phyloP scores from a whole-genome alignment of 2,797 vertebrate genomes.

The Eurystomus glaucurus region DNA sequence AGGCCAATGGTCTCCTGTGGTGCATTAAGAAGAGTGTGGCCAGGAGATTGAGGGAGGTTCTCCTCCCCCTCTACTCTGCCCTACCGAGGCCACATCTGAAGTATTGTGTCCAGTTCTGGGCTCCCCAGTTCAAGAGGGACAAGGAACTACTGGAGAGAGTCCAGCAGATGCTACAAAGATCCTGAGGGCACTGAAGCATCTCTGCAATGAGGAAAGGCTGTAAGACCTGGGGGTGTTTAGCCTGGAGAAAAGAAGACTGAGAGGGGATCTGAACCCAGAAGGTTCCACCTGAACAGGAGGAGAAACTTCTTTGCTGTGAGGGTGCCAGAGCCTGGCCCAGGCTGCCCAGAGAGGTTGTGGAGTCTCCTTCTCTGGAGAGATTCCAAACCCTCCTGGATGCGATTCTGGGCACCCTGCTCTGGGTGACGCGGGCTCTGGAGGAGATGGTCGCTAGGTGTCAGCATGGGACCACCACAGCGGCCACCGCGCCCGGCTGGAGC shows the following conservation, averaged over 20 bases:
- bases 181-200: not conserved
- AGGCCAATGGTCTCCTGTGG: not conserved
- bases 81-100: not conserved
- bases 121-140: not conserved
- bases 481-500: not conserved
- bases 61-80: not conserved
- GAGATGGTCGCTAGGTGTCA: slow-evolving; percentile 70
- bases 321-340: not conserved
- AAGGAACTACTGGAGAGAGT: not conserved
- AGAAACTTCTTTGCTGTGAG: not conserved
- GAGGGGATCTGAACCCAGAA: not conserved
- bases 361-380: not conserved
- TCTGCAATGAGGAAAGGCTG: not conserved
- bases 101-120: not conserved
- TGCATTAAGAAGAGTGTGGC: too few species aligned
- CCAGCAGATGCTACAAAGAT: not conserved
- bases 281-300: not conserved
- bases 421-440: not conserved
- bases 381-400: not conserved
- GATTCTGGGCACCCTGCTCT: not conserved
- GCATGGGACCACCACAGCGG: not conserved
- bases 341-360: not conserved
- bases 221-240: not conserved
- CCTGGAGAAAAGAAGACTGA: not conserved
- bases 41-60: not conserved